Conservation (phyloP, 2,113 vertebrate species). For the Chaetodon auriga region DNA sequence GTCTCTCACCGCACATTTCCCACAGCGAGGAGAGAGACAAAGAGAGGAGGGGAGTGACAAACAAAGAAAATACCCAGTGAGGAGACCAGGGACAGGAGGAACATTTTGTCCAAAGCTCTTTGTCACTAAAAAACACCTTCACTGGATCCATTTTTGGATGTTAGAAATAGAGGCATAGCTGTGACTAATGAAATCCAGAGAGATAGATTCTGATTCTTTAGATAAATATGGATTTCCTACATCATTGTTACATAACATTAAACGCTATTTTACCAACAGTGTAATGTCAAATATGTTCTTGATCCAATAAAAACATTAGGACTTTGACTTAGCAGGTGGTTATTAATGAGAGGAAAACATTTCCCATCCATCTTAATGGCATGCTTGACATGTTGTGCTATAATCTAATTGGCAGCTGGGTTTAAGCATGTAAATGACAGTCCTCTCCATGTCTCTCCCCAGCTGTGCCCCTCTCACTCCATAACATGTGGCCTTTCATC, state of each 20-base stretch:
- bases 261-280: neutral
- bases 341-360: neutral
- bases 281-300: neutral
- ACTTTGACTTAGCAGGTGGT: neutral
- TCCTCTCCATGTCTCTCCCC: slow-evolving; percentile 16
- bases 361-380: neutral
- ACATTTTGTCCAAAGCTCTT: neutral
- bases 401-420: slow-evolving; percentile 21
- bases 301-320: neutral
- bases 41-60: slow-evolving; percentile 28
- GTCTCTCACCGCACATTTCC: slow-evolving; percentile 36
- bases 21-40: slow-evolving; percentile 22
- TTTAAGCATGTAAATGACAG: slow-evolving; percentile 39
- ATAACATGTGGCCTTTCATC: slow-evolving; percentile 29
- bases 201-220: neutral
- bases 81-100: slow-evolving; percentile 17
- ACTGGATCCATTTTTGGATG: neutral
- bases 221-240: neutral
- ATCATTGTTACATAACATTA: neutral
- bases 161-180: neutral
- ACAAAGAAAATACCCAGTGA: slow-evolving; percentile 42
- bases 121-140: slow-evolving; percentile 13
- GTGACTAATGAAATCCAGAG: neutral
- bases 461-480: slow-evolving; percentile 38
- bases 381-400: slow-evolving; percentile 13